Evolutionary conservation across 2,113 vertebrate genomes (phyloP), one percentile per base, ranked within the genome.

Genomic region (Phasianus colchicus): DNA sequence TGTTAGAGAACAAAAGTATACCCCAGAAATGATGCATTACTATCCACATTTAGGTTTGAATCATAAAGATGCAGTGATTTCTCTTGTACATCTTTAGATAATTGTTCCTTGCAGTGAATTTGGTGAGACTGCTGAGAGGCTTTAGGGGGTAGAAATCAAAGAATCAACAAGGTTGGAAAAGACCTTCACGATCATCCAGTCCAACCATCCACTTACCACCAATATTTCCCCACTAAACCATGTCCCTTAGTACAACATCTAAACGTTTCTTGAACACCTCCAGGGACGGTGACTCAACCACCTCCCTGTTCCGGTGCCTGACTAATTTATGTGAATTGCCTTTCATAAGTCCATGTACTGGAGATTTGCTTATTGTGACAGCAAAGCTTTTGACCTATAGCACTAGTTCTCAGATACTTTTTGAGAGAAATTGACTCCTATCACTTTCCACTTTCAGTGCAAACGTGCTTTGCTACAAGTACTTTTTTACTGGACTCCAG

Each of bases 361-460:
- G 77, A 22, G 7, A 40, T 38, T 42, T 0, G 0, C 43, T 67
- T 66, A 13, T 54, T 87, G 54, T 76, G 40, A 43, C 17, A 61
- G 25, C 29, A 71, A 61, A 64, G 5, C 15, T 14, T 10, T 81
- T 21, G 32, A 50, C 8, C 4, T 72, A 27, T 25, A 69, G 38
- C 52, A 75, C 7, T 12, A 58, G 27, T 74, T 75, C 5, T 75
- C 24, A 29, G 9, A 11, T 54, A 10, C 9, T 78, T 87, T 89
- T 60, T 38, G 19, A 72, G 58, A 64, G 3, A 55, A 78, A 75
- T 7, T 40, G 10, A 27, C 83, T 40, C 8, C 8, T 48, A 18
- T 13, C 3, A 19, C 38, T 85, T 74, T 25, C 21, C 17, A 36
- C 29, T 42, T 81, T 32, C 3, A 47, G 24, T 75, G 63, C 32